These are phyloP conservation scores for Eurytoma adleriae DNA, from an alignment of 2,888 invertebrate genomes.

Conservation along the genomic window DNA sequence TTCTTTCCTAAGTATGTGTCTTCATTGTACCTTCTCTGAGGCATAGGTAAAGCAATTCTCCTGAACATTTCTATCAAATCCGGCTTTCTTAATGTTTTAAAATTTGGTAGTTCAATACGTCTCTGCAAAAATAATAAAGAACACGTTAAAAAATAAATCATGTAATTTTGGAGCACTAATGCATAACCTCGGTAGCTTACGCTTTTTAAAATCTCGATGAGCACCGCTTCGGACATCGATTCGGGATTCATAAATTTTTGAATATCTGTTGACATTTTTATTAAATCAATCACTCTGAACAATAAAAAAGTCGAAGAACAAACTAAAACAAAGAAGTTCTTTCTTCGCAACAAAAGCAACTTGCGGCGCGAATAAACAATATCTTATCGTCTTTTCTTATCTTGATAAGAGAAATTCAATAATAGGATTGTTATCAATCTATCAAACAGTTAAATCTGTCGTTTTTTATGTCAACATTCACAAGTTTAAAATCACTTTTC, in stretches of 20 bases:
- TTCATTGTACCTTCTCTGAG: conserved; percentile 64
- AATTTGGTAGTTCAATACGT: conserved; percentile 65
- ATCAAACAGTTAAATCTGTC: no score
- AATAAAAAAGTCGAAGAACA: background rate
- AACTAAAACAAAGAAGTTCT: background rate
- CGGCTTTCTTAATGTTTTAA: conserved; percentile 61
- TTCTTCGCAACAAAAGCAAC: background rate
- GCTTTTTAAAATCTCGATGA: conserved; percentile 66
- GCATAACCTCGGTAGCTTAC: conserved; percentile 59
- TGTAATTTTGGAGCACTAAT: no score
- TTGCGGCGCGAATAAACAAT: no score
- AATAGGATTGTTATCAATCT: no score
- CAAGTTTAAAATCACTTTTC: no score
- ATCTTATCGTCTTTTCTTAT: no score
- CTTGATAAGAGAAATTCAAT: no score
- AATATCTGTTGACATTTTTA: conserved; percentile 31
- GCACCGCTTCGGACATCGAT: conserved; percentile 64
- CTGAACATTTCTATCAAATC: conserved; percentile 69
- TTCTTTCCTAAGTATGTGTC: conserved; percentile 60
- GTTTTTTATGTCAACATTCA: no score
- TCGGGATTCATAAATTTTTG: conserved; percentile 61
- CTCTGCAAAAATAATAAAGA: conserved; percentile 61
- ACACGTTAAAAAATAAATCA: background rate
- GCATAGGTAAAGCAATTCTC: conserved; percentile 68
- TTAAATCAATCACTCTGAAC: no score